These are phyloP conservation scores for Anastrepha ludens DNA, from an alignment of 1,140 invertebrate genomes.

Conservation along the genomic window DNA sequence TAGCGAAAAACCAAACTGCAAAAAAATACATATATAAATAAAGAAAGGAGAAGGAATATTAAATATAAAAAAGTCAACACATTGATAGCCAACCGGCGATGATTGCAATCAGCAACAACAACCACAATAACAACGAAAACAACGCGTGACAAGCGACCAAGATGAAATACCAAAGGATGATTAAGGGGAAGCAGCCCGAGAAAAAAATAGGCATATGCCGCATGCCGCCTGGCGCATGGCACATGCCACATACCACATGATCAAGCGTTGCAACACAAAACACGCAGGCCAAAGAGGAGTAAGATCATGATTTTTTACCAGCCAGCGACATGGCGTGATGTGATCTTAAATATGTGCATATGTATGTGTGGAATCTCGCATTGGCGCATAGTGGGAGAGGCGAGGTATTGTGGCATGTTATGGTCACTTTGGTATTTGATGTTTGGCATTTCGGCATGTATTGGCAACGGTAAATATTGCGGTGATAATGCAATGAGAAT, in stretches of 20 bases:
- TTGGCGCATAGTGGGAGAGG: not conserved
- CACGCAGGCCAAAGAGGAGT: slow-evolving; percentile 46
- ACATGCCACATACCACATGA: slow-evolving; percentile 24
- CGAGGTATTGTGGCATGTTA: slow-evolving; percentile 20
- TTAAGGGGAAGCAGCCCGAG: slow-evolving; percentile 15
- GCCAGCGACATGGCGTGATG: slow-evolving; percentile 40
- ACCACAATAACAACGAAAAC: slow-evolving; percentile 1
- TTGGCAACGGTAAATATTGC: slow-evolving; percentile 50
- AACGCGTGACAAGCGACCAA: slow-evolving; percentile 31
- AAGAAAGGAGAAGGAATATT: not conserved
- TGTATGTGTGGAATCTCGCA: not conserved
- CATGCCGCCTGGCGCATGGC: not conserved
- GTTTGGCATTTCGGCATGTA: slow-evolving; percentile 23
- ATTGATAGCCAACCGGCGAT: not conserved
- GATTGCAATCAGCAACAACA: slow-evolving; percentile 23
- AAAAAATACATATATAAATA: not conserved
- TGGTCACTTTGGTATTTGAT: slow-evolving; percentile 48
- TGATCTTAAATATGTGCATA: slow-evolving; percentile 28
- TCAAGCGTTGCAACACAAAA: not conserved
- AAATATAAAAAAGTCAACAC: not conserved
- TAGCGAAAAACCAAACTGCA: not conserved
- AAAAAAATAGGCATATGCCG: slow-evolving; percentile 24
- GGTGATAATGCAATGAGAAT: slow-evolving; percentile 23
- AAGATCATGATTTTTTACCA: slow-evolving; percentile 47
- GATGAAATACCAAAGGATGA: slow-evolving; percentile 52